These are phyloP conservation scores for Irena cyanogastra DNA, from an alignment of 2,113 vertebrate genomes.

Conservation along the genomic window DNA sequence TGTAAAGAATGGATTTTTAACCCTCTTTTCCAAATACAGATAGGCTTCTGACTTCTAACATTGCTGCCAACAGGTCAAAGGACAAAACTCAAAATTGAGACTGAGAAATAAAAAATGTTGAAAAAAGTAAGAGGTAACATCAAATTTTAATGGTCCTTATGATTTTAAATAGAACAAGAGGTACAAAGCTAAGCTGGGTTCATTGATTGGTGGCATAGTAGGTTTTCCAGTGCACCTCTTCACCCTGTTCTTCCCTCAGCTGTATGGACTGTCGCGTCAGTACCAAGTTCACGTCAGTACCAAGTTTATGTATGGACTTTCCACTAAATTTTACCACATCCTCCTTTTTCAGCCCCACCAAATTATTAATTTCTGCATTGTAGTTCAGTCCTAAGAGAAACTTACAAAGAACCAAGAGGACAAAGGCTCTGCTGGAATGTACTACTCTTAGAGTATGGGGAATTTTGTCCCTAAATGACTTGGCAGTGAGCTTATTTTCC, in stretches of 20 bases:
- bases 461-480: slow-evolving; percentile 26
- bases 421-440: neutral
- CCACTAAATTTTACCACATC: neutral
- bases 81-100: neutral
- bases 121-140: neutral
- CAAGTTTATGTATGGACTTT: neutral
- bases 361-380: neutral
- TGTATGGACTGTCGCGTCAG: neutral
- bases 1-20: neutral
- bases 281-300: neutral
- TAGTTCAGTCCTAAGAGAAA: neutral
- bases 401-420: neutral
- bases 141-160: neutral
- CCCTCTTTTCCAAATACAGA: neutral
- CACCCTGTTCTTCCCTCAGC: neutral
- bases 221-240: neutral
- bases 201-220: neutral
- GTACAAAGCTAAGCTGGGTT: neutral
- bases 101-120: neutral
- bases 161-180: neutral
- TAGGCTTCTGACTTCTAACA: neutral
- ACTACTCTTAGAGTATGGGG: neutral
- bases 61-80: neutral
- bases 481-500: slow-evolving; percentile 49
- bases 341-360: neutral